A percentile compares a stretch with the other conserved stretches of the same genome.
phyloP scores from a whole-genome alignment of 2,888 invertebrate genomes.

The Volucella inanis region DNA sequence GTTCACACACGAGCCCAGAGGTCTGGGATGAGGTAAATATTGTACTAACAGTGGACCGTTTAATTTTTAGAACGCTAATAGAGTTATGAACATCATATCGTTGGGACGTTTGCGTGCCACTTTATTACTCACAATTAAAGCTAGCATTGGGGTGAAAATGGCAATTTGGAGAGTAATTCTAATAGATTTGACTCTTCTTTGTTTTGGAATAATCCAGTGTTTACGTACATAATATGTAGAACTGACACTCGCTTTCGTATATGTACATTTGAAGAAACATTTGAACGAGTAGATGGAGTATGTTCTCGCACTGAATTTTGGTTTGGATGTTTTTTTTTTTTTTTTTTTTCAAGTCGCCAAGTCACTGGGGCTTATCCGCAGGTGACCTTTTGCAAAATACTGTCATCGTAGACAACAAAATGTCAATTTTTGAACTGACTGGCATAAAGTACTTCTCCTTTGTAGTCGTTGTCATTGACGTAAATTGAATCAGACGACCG shows the following conservation, averaged over 20 bases:
- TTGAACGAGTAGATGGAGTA: neutral
- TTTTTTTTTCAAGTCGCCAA: neutral
- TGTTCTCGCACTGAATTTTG: neutral
- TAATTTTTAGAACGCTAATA: conserved; percentile 45
- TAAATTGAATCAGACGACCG: neutral
- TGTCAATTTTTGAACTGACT: neutral
- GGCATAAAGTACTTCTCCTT: neutral
- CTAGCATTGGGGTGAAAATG: conserved; percentile 28
- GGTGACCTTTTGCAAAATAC: neutral
- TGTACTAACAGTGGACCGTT: neutral
- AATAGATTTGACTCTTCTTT: neutral
- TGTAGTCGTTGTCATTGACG: neutral
- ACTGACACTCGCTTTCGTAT: no score
- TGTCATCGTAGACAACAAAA: neutral
- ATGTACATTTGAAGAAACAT: neutral
- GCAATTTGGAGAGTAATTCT: conserved; percentile 19
- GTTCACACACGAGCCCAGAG: conserved; percentile 25
- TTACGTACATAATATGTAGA: no score
- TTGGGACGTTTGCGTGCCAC: conserved; percentile 37
- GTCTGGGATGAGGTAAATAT: conserved; percentile 29
- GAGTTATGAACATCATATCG: conserved; percentile 28
- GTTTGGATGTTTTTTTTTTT: neutral
- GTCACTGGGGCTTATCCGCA: conserved; percentile 11
- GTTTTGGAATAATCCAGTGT: no score
- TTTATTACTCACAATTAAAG: conserved; percentile 42